Evolutionary conservation across 2,797 vertebrate species (phyloP).

Genomic region (Aplochiton taeniatus): DNA sequence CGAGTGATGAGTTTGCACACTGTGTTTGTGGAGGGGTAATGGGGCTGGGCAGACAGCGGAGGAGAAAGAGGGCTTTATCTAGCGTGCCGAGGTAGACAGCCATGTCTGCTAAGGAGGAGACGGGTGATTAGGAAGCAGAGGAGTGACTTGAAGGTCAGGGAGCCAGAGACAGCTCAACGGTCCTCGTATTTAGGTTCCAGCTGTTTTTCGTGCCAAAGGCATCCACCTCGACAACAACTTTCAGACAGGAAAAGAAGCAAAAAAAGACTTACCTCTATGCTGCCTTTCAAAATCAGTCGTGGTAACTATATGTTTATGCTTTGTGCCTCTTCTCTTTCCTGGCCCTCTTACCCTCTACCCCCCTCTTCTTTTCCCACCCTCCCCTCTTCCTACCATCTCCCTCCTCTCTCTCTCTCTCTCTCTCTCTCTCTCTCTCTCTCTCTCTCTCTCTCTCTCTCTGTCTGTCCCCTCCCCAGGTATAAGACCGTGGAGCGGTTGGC

Average conservation of each 20-base stretch:
- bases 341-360: too few relatives aligned
- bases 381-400: background rate
- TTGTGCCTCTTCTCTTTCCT: background rate
- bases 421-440: background rate
- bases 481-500: slow-evolving; percentile 92
- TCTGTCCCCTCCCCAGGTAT: slow-evolving; percentile 78
- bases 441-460: background rate
- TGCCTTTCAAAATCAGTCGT: too few relatives aligned
- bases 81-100: background rate
- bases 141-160: background rate
- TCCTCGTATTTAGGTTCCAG: too few relatives aligned
- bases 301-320: background rate
- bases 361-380: background rate
- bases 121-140: slow-evolving; percentile 4
- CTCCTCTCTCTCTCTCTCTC: background rate
- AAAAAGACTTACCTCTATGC: background rate
- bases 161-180: background rate
- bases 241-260: background rate
- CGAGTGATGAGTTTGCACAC: slow-evolving; percentile 15
- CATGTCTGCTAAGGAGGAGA: background rate
- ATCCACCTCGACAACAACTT: background rate
- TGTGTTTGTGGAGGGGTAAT: slow-evolving; percentile 18
- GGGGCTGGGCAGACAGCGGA: background rate
- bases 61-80: slow-evolving; percentile 21
- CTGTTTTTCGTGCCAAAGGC: background rate